Evolutionary conservation across 2,113 vertebrate species (phyloP), one percentile per base, ranked within the genome.

Genomic region (Mastomys natalensis): DNA sequence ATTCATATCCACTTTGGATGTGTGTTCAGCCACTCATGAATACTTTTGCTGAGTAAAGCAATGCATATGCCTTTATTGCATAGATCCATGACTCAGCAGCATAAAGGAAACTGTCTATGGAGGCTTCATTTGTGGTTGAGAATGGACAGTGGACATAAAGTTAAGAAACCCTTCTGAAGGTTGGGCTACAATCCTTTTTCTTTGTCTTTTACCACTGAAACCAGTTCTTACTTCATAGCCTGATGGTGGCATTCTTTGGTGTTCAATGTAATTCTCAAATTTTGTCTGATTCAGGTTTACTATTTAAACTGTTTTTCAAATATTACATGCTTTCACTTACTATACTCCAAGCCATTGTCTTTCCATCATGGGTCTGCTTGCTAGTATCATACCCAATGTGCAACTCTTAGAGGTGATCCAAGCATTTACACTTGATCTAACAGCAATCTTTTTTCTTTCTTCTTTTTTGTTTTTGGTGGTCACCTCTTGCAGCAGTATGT

Each of bases 1-100:
- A 97, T 95, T 97, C 94, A 95, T 48, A 89, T 78, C 85, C 66
- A 94, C 82, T 94, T 95, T 73, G 68, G 74, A 95, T 95, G 37
- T 95, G 84, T 66, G 81, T 80, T 68, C n/a, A 84, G 60, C 76
- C 96, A 86, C 66, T 94, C 87, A 92, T 86, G 81, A 94, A 37
- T 90, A 40, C 51, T 96, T 96, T 85, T 94, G 90, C 94, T 95
- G 94, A 97, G 72, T 94, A 55, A 88, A 91, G 53, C 34, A 64
- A 76, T 60, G 70, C 22, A 72, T 21, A 45, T 40, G 13, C 22
- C 9, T 94, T 94, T 66, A 70, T 96, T 91, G 92, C 37, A 58
- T 48, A 96, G 68, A 80, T 78, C 17, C 12, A 48, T 90, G 19
- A 93, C 58, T 96, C 96, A 97, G 7, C 62, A 31, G 51, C 58